Base-by-base conservation (phyloP, 2,113 vertebrate genomes). In the Tauraco erythrolophus region DNA sequence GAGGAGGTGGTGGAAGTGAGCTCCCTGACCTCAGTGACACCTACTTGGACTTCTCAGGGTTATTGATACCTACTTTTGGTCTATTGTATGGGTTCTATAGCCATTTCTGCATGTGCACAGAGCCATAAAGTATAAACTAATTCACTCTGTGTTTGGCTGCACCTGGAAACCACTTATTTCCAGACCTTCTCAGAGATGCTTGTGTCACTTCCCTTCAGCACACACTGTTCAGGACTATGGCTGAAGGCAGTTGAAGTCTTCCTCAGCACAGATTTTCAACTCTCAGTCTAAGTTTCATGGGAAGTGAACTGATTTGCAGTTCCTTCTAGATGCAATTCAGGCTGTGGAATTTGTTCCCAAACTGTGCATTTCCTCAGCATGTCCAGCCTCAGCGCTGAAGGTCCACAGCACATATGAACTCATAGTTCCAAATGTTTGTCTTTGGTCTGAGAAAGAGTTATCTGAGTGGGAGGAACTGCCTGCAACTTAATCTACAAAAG, bases 211-310 rank as follows among this genome's bases (percentile, higher is more conserved):
- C 14, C 16, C 19, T 79, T 71, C 45, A 62, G 22, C 9, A 66
- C n/a, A 27, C 0, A 0, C 7, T 54, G 19, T 37, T 62, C 54
- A 86, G 46, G 62, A 18, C 62, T 50, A 24, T 7, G 7, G 14
- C 35, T 54, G 71, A 88, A 84, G 51, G 21, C 64, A 71, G 19
- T 0, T n/a, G 30, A 79, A 74, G 11, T 19, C 24, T 35, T 70
- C 27, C 31, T 8, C 14, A 31, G 9, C 7, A 12, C 11, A 53
- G 57, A 19, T 56, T 88, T 79, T 57, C 39, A 10, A 19, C 21
- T 71, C 46, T 84, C 43, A 9, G 61, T 58, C 33, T 56, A 2
- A 1, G 10, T 60, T 79, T 41, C 45, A 23, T 10, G 19, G 35
- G 27, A 71, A 88, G 48, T 10, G 43, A 61, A 19, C 23, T 28